Evolutionary conservation across 2,113 vertebrate species (phyloP).

Genomic region (Hiodon tergisus): DNA sequence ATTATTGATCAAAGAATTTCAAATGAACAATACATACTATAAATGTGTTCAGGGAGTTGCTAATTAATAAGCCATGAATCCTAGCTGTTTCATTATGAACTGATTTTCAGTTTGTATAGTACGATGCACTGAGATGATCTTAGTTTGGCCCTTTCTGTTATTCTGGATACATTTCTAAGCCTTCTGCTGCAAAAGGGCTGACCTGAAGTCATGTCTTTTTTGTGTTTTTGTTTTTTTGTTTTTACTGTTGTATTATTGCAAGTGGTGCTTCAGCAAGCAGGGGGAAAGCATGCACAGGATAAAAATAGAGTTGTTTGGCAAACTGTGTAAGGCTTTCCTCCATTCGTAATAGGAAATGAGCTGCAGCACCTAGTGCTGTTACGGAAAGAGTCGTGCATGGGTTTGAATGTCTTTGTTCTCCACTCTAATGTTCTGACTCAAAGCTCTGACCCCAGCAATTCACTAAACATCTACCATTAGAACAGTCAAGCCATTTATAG

Average conservation of each 20-base stretch:
- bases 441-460: conserved; percentile 30
- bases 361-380: conserved; percentile 49
- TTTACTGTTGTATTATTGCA: conserved; percentile 10
- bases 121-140: too few relatives aligned
- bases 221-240: conserved; percentile 8
- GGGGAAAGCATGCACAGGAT: conserved; percentile 49
- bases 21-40: background rate
- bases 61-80: background rate
- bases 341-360: conserved; percentile 61
- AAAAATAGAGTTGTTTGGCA: conserved; percentile 58
- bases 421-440: conserved; percentile 19
- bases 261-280: conserved; percentile 33
- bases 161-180: background rate
- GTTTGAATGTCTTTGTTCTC: conserved; percentile 37
- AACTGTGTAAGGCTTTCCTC: conserved; percentile 54
- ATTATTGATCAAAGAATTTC: background rate
- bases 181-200: background rate
- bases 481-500: conserved; percentile 35
- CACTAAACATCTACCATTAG: conserved; percentile 49
- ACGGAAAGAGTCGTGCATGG: conserved; percentile 53
- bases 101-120: background rate
- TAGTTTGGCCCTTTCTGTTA: too few relatives aligned
- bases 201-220: background rate
- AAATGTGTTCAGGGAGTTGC: background rate
- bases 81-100: background rate